Base-by-base conservation (phyloP, 2,797 vertebrate species). In the Neomorphus geoffroyi region DNA sequence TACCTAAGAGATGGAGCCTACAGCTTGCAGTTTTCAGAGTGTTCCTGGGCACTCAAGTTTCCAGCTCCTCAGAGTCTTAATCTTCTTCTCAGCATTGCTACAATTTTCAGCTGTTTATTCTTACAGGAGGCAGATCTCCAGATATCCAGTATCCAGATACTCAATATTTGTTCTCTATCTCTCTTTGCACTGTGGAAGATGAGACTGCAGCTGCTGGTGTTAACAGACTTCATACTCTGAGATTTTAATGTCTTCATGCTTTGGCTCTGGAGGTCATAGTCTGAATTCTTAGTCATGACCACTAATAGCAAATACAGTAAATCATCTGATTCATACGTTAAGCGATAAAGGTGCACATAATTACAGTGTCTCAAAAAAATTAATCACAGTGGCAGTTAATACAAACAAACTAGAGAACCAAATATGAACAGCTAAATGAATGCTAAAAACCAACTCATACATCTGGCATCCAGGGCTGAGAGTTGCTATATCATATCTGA, bases 31-130 rank as follows among this genome's bases (percentile, higher is more conserved):
- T 84, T 91, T 93, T 70, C 70, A 27, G 73, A 80, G 73, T 82
- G 61, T 70, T 92, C 70, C 35, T 60, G 50, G 33, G 48, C 73
- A 35, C 94, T 88, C 64, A 57, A 30, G 60, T 80, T 90, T 90
- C 64, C 45, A 79, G 26, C 56, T 90, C 73, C 56, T 88, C 51
- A 60, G 43, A 74, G 48, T 72, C 82, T 67, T 78, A 89, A 88
- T 88, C 70, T 81, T 73, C 73, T 50, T 88, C 53, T 92, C 67
- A 61, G 45, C 78, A 71, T 61, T 91, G 86, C 71, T 93, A 54
- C 64, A 30, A 84, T 95, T 88, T 91, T 80, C 90, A 94, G 92
- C 90, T 93, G 85, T 92, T 95, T 88, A 86, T 92, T 81, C 78
- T 84, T 90, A n/a, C 80, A 86, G 88, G 50, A 92, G 13, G 27